Evolutionary conservation across 2,113 vertebrate genomes (phyloP), one percentile per base, ranked within the genome.

Genomic region (Urocynchramus pylzowi): DNA sequence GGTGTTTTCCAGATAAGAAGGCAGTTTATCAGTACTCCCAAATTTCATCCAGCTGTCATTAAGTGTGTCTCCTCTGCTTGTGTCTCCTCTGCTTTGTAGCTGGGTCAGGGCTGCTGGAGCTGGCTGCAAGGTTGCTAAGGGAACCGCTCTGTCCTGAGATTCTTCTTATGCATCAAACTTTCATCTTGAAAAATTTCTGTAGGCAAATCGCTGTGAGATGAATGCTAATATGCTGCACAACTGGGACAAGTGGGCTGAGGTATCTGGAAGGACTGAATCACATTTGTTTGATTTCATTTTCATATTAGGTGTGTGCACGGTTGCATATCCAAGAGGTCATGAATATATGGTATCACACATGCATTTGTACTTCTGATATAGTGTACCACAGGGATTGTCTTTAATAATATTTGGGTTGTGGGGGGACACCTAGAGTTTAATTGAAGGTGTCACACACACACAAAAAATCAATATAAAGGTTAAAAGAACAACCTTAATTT

Each of bases 131-230:
- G 98, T 98, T 98, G 98, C 98, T 98, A 98, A 98, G 98, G 98
- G 98, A 98, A 98, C 98, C 56, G 23, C 96, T 96, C 94, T 98
- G 97, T 97, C 98, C 98, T 97, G 97, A 98, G 97, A 97, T 96
- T 98, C 95, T 95, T 97, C 96, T 90, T 98, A 97, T 74, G 89
- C 96, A 97, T 98, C 98, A 97, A 97, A 97, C 97, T 98, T 98
- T 98, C 97, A 98, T 98, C 97, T 98, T 96, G 96, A 95, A 98
- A 98, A 98, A 98, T 98, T 97, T 98, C 97, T 98, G 98, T 97
- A 98, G 97, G 98, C 97, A 98, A 98, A 98, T 97, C 61, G 49
- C 87, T 95, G 97, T 97, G 97, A 98, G 96, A 95, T 96, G 98
- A 98, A 98, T 98, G 95, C 87, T 98, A 98, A 98, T 98, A 93